These are phyloP conservation scores for Microcebus griseorufus DNA, from an alignment of 2,113 vertebrate species.

Conservation along the genomic window DNA sequence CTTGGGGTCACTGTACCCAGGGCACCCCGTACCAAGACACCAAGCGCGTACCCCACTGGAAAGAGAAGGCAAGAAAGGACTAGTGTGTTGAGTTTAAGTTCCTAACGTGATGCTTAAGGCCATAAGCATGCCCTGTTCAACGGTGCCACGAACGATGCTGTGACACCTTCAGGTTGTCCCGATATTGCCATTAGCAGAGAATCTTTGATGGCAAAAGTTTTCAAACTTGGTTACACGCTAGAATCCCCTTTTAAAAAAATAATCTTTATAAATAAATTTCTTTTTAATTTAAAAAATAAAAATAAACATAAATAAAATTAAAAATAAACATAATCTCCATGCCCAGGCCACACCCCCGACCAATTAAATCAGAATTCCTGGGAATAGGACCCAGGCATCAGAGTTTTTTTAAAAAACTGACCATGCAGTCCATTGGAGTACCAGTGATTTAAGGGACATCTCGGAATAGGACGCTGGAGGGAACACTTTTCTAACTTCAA, in stretches of 20 bases:
- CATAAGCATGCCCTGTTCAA: fast-evolving
- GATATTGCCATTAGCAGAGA: neutral
- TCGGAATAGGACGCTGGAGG: neutral
- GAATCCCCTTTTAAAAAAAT: neutral
- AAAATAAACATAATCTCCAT: neutral
- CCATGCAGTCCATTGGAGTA: too few relatives aligned
- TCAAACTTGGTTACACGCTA: neutral
- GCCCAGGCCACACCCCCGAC: neutral
- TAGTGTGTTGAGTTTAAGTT: fast-evolving
- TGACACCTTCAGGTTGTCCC: too few relatives aligned
- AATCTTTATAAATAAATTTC: neutral
- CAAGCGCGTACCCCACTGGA: neutral
- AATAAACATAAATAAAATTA: neutral
- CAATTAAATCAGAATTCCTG: neutral
- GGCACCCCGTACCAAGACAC: neutral
- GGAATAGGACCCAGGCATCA: neutral
- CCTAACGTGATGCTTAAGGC: neutral
- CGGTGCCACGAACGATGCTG: neutral
- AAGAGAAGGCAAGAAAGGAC: neutral
- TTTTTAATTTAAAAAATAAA: neutral
- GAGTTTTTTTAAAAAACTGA: neutral
- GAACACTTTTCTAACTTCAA: neutral
- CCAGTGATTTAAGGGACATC: neutral
- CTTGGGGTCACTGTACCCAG: neutral
- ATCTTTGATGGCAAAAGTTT: neutral